Evolutionary conservation across 2,888 invertebrate species (phyloP), one percentile per base, ranked within the genome.

Genomic region (Synanthedon tipuliformis): DNA sequence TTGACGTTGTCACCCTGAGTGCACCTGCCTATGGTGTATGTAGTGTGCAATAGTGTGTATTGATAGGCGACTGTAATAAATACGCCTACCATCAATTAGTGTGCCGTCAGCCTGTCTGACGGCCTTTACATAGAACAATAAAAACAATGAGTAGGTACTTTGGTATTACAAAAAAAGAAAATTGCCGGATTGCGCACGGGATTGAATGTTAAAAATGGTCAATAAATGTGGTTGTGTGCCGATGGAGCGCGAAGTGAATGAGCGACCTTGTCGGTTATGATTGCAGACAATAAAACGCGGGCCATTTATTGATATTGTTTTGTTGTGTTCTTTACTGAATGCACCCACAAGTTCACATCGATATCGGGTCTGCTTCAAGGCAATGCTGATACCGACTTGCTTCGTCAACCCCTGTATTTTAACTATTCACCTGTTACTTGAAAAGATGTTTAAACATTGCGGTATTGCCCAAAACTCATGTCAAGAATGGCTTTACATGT

Each of bases 241-340:
- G 51, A 40, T 53, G 50, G 53, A 53, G 53, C 55, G 55, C 41
- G 41, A 40, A 55, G 51, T 48, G 51, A 49, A 53, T 52, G 53
- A 52, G 18, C 41, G 51, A 53, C 55, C 55, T 55, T 53, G 50
- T 34, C 49, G 41, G 40, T 16, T 53, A 48, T 51, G 52, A 51
- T 55, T 27, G 49, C 51, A 50, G 55, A 52, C 52, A 50, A 51
- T 52, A 45, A 50, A 8, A 34, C 34, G 34, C 34, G 34, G 27
- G 53, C 41, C 51, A 50, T 51, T 52, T 50, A 52, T 52, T 45
- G 49, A 48, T 40, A 52, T 51, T 23, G 50, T 50, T 34, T 34
- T 34, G 51, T 51, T 51, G 53, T 50, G 15, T 52, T 52, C 11
- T 4, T 23, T 41, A 16, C 11, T 10, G 11, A 41, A 1, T 41